A percentile compares a stretch with the other conserved stretches of the same genome.
phyloP scores from a whole-genome alignment of 2,888 invertebrate species.

The Chirona hameri region DNA sequence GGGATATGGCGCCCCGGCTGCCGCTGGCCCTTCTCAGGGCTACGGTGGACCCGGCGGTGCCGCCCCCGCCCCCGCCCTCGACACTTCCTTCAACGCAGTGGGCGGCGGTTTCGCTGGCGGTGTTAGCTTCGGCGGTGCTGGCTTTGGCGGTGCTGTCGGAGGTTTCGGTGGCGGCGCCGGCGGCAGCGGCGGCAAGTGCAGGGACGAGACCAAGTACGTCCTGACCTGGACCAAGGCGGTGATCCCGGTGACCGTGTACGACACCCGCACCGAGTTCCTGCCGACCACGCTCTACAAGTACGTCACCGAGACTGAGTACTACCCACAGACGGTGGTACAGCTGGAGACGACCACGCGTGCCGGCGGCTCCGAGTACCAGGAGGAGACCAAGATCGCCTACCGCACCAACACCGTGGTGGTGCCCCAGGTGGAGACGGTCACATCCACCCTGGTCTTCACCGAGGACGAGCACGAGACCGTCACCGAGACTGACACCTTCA shows the following conservation, averaged over 20 bases:
- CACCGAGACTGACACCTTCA: background rate
- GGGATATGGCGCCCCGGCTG: background rate
- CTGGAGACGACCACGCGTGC: background rate
- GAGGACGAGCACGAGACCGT: constrained; percentile 8
- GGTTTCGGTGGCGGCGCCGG: too few relatives aligned
- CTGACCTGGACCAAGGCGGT: background rate
- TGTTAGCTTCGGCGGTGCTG: too few relatives aligned
- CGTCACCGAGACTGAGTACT: background rate
- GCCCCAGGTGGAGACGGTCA: background rate
- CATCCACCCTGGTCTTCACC: background rate
- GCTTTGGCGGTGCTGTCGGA: too few relatives aligned
- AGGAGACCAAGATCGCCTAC: constrained; percentile 9
- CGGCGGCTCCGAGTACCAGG: background rate
- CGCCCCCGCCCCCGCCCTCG: constrained; percentile 22
- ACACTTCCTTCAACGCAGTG: constrained; percentile 9
- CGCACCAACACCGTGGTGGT: background rate
- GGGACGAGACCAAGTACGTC: background rate
- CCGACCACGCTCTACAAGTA: background rate
- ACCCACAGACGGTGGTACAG: background rate
- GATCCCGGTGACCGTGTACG: background rate
- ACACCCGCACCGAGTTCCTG: background rate
- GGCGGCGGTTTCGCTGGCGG: too few relatives aligned
- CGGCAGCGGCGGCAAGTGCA: background rate
- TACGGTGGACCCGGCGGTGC: background rate
- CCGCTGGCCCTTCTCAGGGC: background rate